These are phyloP conservation scores for Metridium senile DNA, from an alignment of 92 coral and sea anemone genomes.

Conservation along the genomic window DNA sequence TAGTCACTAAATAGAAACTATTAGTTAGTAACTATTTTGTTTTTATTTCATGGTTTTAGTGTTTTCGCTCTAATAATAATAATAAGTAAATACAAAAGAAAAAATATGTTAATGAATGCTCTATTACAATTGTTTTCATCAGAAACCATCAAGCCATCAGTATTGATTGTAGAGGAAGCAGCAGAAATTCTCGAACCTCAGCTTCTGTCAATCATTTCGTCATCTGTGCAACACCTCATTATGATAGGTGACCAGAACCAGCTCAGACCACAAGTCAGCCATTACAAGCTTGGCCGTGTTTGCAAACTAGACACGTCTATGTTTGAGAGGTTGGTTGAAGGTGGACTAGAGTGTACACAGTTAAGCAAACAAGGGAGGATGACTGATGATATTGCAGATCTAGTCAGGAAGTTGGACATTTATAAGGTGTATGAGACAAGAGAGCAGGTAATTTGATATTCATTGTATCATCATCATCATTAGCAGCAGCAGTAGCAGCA, in stretches of 20 bases:
- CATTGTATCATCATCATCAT: no score
- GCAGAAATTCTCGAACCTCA: slow-evolving; percentile 94
- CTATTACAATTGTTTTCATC: no score
- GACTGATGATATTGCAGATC: slow-evolving; percentile 77
- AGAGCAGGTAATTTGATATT: slow-evolving; percentile 72
- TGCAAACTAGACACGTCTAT: slow-evolving; percentile 74
- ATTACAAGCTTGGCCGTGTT: slow-evolving; percentile 39
- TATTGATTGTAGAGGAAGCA: slow-evolving; percentile 96
- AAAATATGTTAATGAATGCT: no score
- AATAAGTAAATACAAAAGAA: no score
- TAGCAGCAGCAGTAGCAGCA: no score
- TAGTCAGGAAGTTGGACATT: slow-evolving; percentile 56
- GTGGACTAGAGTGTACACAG: slow-evolving; percentile 43
- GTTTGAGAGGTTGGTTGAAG: slow-evolving; percentile 79
- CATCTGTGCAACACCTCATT: slow-evolving; percentile 82
- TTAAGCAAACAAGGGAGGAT: slow-evolving; percentile 82
- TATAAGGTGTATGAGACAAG: slow-evolving; percentile 62
- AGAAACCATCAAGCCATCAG: slow-evolving; percentile 78
- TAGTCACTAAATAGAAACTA: no score
- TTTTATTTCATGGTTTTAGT: no score
- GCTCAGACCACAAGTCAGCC: slow-evolving; percentile 69
- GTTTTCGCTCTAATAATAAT: no score
- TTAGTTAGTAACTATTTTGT: no score
- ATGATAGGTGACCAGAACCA: slow-evolving; percentile 96
- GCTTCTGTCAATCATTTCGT: slow-evolving; percentile 83